These are phyloP conservation scores for Antheraea mylitta DNA, from an alignment of 1,140 invertebrate genomes.

Conservation along the genomic window DNA sequence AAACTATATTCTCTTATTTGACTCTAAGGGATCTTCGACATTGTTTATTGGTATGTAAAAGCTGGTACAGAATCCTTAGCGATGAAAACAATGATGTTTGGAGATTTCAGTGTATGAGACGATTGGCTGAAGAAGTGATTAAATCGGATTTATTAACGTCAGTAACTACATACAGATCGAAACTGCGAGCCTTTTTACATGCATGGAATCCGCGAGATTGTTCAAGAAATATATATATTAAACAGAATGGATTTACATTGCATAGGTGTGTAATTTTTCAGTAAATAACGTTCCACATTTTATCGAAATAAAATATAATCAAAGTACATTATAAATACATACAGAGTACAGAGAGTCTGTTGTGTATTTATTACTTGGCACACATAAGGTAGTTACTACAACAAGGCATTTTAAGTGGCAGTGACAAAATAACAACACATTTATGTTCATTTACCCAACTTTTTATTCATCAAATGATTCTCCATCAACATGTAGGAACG, in stretches of 20 bases:
- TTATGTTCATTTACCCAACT: too few species aligned
- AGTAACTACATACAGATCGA: conserved; percentile 94
- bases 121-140: conserved; percentile 93
- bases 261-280: conserved; percentile 82
- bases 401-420: too few species aligned
- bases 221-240: conserved; percentile 97
- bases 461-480: too few species aligned
- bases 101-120: conserved; percentile 93
- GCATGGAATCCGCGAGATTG: conserved; percentile 99
- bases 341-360: too few species aligned
- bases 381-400: too few species aligned
- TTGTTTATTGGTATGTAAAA: conserved; percentile 96
- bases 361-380: too few species aligned
- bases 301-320: too few species aligned
- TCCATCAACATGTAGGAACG: too few species aligned
- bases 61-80: conserved; percentile 93
- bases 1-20: conserved; percentile 96
- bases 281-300: background rate
- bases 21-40: conserved; percentile 91
- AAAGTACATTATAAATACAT: too few species aligned
- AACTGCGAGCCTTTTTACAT: conserved; percentile 96
- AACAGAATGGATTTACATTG: conserved; percentile 97
- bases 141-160: conserved; percentile 95
- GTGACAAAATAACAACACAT: too few species aligned
- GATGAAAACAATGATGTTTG: conserved; percentile 98